Conservation (phyloP, 2,113 vertebrate species). For the Siniperca knerii region DNA sequence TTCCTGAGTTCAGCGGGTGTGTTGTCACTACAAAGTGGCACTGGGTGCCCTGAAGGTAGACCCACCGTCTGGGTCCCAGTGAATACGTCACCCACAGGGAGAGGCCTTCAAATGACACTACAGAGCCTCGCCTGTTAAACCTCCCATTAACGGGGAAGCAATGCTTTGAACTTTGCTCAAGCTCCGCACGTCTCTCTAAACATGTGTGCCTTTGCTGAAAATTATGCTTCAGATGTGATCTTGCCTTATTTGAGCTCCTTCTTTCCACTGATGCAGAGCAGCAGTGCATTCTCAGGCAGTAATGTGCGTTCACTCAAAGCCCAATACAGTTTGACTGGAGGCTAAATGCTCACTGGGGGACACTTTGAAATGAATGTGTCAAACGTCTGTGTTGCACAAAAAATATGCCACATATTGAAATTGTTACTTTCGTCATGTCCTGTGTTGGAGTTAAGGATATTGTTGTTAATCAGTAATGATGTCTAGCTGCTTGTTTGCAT, state of each 20-base stretch:
- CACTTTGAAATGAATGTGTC: constrained; percentile 34
- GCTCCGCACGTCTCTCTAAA: constrained; percentile 69
- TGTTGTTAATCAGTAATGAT: constrained; percentile 6
- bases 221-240: constrained; percentile 45
- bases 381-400: constrained; percentile 31
- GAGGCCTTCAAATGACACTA: constrained; percentile 65
- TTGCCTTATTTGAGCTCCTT: constrained; percentile 29
- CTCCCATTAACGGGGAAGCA: constrained; percentile 60
- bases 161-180: constrained; percentile 71
- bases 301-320: constrained; percentile 52
- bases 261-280: constrained; percentile 50
- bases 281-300: constrained; percentile 43
- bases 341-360: constrained; percentile 50
- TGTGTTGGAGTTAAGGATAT: constrained; percentile 12
- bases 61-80: constrained; percentile 69
- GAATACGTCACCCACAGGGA: constrained; percentile 71
- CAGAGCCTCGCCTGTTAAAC: constrained; percentile 50
- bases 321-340: constrained; percentile 43
- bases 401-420: constrained; percentile 15
- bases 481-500: neutral
- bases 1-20: constrained; percentile 69
- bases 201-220: constrained; percentile 59
- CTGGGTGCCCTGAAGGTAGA: constrained; percentile 72
- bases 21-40: constrained; percentile 77
- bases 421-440: constrained; percentile 6